Evolutionary conservation across 2,113 vertebrate genomes (phyloP), one percentile per base, ranked within the genome.

Genomic region (Condylura cristata): DNA sequence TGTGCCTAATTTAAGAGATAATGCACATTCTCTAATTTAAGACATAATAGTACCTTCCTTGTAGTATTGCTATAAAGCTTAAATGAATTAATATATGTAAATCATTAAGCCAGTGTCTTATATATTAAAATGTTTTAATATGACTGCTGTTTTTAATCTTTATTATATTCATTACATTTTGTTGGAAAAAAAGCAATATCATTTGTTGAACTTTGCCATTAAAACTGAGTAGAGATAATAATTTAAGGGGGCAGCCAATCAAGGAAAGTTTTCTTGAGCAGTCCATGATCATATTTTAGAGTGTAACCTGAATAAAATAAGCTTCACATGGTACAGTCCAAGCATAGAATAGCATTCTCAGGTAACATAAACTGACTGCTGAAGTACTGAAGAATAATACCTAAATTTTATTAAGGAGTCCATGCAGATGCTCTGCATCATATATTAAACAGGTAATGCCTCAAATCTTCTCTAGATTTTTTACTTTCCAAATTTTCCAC

Each of bases 231-330:
- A 34, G 56, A 84, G 51, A 68, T 13, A 20, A 32, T 51, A 44
- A 76, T 66, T 56, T 60, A 63, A 84, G 17, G 17, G 58, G 39
- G 16, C 5, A 82, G 39, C 7, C 75, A 87, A 39, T 75, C 30
- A 24, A 63, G 16, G 48, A 26, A 70, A 95, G 32, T 39, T 75
- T 68, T 86, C 17, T 32, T 9, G 39, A 94, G 53, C 34, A 46
- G 17, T 14, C 22, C 24, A 34, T 0, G 0, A 71, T 85, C 82
- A 39, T 39, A 83, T 75, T 89, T 92, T 78, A 76, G 63, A 95
- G 80, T 83, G 70, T 89, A 91, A 87, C 8, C 46, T 95, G 76
- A 88, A 53, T 87, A 89, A 87, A 65, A 81, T 39, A 95, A 20
- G 85, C 85, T 93, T 97, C 93, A 68, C 72, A 39, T 87, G 41